phyloP scores from a whole-genome alignment of 2,113 vertebrate species.

The Sturnus vulgaris region DNA sequence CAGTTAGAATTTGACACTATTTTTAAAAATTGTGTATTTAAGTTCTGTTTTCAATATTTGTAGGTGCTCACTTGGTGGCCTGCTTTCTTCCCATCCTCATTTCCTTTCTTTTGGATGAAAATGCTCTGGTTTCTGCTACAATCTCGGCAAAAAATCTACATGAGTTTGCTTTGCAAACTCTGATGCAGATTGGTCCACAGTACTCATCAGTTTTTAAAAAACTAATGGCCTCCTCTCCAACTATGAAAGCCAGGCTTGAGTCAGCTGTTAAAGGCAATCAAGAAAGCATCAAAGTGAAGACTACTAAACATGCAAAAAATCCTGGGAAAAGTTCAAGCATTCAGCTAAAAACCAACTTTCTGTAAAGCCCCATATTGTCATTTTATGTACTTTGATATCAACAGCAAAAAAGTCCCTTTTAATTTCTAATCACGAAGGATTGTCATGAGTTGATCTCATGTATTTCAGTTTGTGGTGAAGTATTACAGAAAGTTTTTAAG shows the following conservation, averaged over 20 bases:
- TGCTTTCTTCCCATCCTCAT: conserved; percentile 87
- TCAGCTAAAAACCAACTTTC: conserved; percentile 91
- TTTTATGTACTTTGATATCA: conserved; percentile 29
- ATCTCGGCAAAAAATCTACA: conserved; percentile 78
- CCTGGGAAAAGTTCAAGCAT: conserved; percentile 82
- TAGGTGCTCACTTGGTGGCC: conserved; percentile 82
- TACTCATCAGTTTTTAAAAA: conserved; percentile 84
- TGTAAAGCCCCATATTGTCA: conserved; percentile 66
- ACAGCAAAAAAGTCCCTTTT: background rate
- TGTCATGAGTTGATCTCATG: background rate
- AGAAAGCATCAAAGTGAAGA: conserved; percentile 80
- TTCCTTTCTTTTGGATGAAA: conserved; percentile 92
- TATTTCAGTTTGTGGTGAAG: conserved; percentile 34
- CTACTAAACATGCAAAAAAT: conserved; percentile 62
- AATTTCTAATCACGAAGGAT: conserved; percentile 8
- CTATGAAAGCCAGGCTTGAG: conserved; percentile 88
- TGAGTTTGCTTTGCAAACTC: conserved; percentile 84
- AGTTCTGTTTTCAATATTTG: conserved; percentile 8
- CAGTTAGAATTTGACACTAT: background rate
- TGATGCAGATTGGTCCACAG: conserved; percentile 89
- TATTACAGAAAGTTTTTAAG: background rate
- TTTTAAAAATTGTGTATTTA: background rate
- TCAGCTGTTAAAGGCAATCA: conserved; percentile 88
- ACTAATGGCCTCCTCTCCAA: conserved; percentile 82
- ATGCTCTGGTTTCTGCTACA: conserved; percentile 81